phyloP scores from a whole-genome alignment of 2,888 invertebrate genomes.

The Andrena bucephala region DNA sequence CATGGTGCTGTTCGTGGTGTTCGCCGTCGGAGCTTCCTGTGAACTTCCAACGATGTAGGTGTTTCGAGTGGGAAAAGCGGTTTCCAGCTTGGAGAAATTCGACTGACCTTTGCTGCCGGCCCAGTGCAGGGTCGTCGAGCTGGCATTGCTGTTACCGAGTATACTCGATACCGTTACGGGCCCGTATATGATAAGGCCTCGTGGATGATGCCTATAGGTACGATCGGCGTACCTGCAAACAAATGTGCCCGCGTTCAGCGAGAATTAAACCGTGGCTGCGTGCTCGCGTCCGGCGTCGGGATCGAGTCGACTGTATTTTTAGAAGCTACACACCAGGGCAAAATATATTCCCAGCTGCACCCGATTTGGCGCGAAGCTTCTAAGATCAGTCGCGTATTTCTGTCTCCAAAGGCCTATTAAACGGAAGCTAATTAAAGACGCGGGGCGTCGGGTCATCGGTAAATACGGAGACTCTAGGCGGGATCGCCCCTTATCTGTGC shows the following conservation, averaged over 20 bases:
- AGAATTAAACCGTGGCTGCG: neutral
- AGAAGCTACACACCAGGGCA: neutral
- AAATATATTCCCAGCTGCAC: constrained; percentile 16
- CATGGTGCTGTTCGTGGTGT: constrained; percentile 76
- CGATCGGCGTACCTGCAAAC: constrained; percentile 78
- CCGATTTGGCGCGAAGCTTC: constrained; percentile 25
- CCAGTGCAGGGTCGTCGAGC: constrained; percentile 68
- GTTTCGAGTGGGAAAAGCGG: constrained; percentile 61
- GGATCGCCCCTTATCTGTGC: too few relatives aligned
- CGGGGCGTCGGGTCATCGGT: neutral
- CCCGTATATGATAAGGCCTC: constrained; percentile 82
- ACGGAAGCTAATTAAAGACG: constrained; percentile 41
- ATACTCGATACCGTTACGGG: constrained; percentile 73
- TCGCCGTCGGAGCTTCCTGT: constrained; percentile 64
- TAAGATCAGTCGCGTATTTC: constrained; percentile 19
- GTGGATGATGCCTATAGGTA: constrained; percentile 78
- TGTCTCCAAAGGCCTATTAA: constrained; percentile 25
- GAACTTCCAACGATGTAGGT: constrained; percentile 54
- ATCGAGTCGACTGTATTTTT: constrained; percentile 10
- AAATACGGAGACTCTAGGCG: neutral
- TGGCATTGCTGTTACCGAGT: constrained; percentile 67
- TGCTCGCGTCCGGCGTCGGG: neutral
- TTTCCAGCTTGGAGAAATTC: constrained; percentile 73
- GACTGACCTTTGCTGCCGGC: constrained; percentile 61
- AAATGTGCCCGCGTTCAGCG: neutral